Conservation (phyloP, 2,888 invertebrate genomes). For the Andrena camellia region DNA sequence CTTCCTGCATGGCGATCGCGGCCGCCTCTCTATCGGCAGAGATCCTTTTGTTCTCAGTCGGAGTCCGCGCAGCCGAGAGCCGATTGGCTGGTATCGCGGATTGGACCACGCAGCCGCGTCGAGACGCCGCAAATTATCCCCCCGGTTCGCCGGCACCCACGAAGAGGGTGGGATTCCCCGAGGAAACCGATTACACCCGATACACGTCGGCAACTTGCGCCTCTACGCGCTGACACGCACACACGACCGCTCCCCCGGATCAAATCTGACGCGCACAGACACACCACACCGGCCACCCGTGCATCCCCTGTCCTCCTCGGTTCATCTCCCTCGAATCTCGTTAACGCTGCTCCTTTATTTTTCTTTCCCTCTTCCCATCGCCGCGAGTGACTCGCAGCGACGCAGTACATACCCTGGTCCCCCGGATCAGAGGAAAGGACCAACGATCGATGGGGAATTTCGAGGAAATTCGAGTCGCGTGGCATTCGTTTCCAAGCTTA, state of each 20-base stretch:
- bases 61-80: conserved; percentile 78
- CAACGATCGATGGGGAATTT: too few relatives aligned
- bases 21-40: conserved; percentile 59
- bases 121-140: conserved; percentile 81
- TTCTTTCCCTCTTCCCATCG: background rate
- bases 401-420: too few relatives aligned
- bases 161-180: conserved; percentile 77
- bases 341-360: conserved; percentile 53
- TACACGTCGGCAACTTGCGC: conserved; percentile 62
- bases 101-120: conserved; percentile 83
- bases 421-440: too few relatives aligned
- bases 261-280: conserved; percentile 32
- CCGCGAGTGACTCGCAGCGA: too few relatives aligned
- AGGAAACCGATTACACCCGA: conserved; percentile 78
- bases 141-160: conserved; percentile 62
- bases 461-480: background rate
- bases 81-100: conserved; percentile 81
- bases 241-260: conserved; percentile 26
- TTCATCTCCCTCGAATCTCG: conserved; percentile 50
- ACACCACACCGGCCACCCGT: conserved; percentile 12
- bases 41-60: conserved; percentile 81
- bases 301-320: background rate
- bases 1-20: conserved; percentile 66
- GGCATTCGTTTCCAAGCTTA: background rate
- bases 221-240: conserved; percentile 34